Evolutionary conservation across 2,888 invertebrate genomes (phyloP).

Genomic region (Hofmannophila pseudospretella): DNA sequence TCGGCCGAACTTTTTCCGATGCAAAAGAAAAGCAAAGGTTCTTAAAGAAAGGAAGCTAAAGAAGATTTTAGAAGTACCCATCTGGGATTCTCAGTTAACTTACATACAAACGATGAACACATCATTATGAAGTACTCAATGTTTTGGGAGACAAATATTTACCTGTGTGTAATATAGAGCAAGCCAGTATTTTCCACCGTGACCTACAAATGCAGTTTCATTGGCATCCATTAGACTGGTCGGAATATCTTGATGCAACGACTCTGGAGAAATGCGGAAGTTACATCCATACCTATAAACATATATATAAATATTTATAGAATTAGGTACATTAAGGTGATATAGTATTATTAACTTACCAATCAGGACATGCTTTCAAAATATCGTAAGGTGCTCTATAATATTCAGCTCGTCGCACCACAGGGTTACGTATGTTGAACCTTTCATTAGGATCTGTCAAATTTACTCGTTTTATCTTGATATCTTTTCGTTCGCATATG

Average conservation of each 20-base stretch:
- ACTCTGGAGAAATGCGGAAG: conserved; percentile 58
- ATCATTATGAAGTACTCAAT: too few species aligned
- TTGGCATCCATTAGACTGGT: conserved; percentile 54
- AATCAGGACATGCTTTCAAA: conserved; percentile 67
- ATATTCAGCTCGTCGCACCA: conserved; percentile 64
- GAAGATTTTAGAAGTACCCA: too few species aligned
- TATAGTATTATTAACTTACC: conserved; percentile 38
- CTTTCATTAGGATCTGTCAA: conserved; percentile 65
- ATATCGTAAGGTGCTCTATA: conserved; percentile 66
- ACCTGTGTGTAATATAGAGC: conserved; percentile 68
- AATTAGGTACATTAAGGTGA: background rate
- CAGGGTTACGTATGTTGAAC: conserved; percentile 60
- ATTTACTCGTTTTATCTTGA: conserved; percentile 62
- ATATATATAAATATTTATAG: background rate
- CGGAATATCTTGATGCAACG: conserved; percentile 49
- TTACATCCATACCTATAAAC: conserved; percentile 65
- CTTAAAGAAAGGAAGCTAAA: too few species aligned
- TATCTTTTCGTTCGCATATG: conserved; percentile 60
- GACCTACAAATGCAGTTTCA: conserved; percentile 67
- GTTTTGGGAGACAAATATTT: background rate
- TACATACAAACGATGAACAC: too few species aligned
- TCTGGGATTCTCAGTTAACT: too few species aligned
- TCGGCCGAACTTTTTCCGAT: too few species aligned
- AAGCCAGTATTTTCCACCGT: conserved; percentile 69
- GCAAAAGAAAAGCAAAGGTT: too few species aligned